Conservation (phyloP, 2,888 invertebrate species). For the Amorpha juglandis region DNA sequence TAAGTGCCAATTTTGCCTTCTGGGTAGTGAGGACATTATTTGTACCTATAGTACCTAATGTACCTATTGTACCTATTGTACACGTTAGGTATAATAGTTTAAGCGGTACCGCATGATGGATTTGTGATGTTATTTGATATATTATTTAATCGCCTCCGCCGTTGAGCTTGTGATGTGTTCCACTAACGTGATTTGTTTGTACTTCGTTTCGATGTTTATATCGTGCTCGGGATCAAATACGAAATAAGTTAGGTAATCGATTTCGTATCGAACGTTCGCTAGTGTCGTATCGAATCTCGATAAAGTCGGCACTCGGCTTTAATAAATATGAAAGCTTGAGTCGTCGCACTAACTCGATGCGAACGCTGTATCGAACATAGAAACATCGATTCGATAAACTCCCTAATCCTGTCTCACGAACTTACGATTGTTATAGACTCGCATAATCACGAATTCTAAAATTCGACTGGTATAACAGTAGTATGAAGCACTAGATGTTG, state of each 20-base stretch:
- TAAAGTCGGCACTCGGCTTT: conserved; percentile 18
- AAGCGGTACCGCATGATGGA: conserved; percentile 74
- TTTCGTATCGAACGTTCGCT: conserved; percentile 24
- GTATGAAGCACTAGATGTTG: conserved; percentile 49
- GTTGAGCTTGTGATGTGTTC: conserved; percentile 59
- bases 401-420: conserved; percentile 12
- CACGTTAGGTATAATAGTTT: conserved; percentile 81
- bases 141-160: conserved; percentile 43
- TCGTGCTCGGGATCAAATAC: conserved; percentile 82
- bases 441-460: conserved; percentile 65
- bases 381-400: conserved; percentile 16
- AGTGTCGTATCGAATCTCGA: conserved; percentile 12
- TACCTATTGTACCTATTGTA: conserved; percentile 44
- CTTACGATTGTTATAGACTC: conserved; percentile 54
- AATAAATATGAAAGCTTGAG: conserved; percentile 7
- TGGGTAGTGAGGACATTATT: conserved; percentile 82
- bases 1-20: conserved; percentile 85
- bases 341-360: conserved; percentile 4
- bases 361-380: not conserved
- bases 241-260: conserved; percentile 70
- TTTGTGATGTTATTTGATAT: conserved; percentile 57
- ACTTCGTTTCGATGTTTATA: conserved; percentile 53
- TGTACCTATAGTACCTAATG: conserved; percentile 66
- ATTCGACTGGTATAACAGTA: conserved; percentile 64
- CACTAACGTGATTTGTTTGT: conserved; percentile 47